Conservation (phyloP, 2,113 vertebrate genomes). For the Chiloscyllium plagiosum region DNA sequence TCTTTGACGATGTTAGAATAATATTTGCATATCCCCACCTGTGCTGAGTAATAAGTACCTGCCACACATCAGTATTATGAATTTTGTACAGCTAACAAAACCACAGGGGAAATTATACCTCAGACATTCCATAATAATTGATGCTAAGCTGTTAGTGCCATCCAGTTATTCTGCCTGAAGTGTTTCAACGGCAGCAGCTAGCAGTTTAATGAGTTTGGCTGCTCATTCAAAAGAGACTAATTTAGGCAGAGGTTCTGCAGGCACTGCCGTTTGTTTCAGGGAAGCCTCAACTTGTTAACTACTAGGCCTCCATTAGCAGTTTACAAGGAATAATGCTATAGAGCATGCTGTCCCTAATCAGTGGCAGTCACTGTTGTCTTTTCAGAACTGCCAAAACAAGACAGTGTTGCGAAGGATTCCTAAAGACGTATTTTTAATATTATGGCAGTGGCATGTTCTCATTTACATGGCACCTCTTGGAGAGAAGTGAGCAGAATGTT, state of each 20-base stretch:
- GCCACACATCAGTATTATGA: slow-evolving; percentile 79
- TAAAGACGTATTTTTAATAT: slow-evolving; percentile 50
- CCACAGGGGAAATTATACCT: slow-evolving; percentile 80
- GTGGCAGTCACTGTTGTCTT: neutral
- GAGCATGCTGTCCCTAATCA: neutral
- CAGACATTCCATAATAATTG: slow-evolving; percentile 78
- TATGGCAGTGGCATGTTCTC: slow-evolving; percentile 52
- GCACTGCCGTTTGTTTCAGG: slow-evolving; percentile 40
- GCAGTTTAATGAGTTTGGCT: slow-evolving; percentile 74
- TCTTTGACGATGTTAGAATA: slow-evolving; percentile 62
- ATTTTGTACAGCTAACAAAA: slow-evolving; percentile 74
- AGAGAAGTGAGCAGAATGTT: slow-evolving; percentile 52
- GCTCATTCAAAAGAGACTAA: slow-evolving; percentile 53
- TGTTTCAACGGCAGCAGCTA: slow-evolving; percentile 66
- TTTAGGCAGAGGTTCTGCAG: slow-evolving; percentile 42
- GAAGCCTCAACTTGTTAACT: slow-evolving; percentile 34
- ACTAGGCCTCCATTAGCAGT: slow-evolving; percentile 26
- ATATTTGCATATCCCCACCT: slow-evolving; percentile 83
- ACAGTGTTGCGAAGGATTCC: neutral
- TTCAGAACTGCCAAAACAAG: neutral
- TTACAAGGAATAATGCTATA: slow-evolving; percentile 15
- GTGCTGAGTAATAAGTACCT: slow-evolving; percentile 79
- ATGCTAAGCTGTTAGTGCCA: slow-evolving; percentile 76
- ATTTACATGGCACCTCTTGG: slow-evolving; percentile 50
- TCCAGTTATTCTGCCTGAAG: slow-evolving; percentile 76